Evolutionary conservation across 2,797 vertebrate species (phyloP), one percentile per base, ranked within the genome.

Genomic region (Lindbergichthys nudifrons): DNA sequence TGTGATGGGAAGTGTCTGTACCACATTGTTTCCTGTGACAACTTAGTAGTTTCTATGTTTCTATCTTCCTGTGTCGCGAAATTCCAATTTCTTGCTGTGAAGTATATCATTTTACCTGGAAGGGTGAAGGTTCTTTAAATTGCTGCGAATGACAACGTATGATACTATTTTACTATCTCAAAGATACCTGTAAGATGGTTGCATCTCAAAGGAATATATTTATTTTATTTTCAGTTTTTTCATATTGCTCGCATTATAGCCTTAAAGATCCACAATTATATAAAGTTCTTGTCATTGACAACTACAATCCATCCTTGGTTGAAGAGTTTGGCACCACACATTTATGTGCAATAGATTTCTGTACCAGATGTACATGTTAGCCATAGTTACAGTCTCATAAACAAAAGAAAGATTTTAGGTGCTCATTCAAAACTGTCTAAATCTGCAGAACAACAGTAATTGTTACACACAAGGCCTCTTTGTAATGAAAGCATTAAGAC

Each of bases 21-120:
- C 65, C 16, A 23, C 51, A 21, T 30, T 47, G 73, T 81, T 84
- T 74, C 75, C 76, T 71, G 65, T 62, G 63, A 19, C 23, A 52
- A 77, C 56, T 80, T 84, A 45, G 74, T 83, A 77, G 69, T 90
- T 89, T 85, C 80, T 80, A 77, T 84, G 65, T 81, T 87, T 36
- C 32, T 36, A 36, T 7, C 2, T 36, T 36, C 8, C 32, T 9
- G 8, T 36, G 32, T 36, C 2, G 32, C 32, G 8, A 32, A 1
- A 45, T 23, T 53, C 19, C 42, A 12, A 18, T 19, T 16, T 30
- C 15, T 14, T 47, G 11, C 47, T 42, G 10, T 12, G 3, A 36
- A 12, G 21, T 15, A 23, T 3, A 43, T 53, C 6, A 19, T 56
- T 65, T 59, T 18, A 23, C 14, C 18, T 14, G 10, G 15, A 19